phyloP scores from a whole-genome alignment of 35 echinoderm and acorn worm species.

The Lytechinus pictus region DNA sequence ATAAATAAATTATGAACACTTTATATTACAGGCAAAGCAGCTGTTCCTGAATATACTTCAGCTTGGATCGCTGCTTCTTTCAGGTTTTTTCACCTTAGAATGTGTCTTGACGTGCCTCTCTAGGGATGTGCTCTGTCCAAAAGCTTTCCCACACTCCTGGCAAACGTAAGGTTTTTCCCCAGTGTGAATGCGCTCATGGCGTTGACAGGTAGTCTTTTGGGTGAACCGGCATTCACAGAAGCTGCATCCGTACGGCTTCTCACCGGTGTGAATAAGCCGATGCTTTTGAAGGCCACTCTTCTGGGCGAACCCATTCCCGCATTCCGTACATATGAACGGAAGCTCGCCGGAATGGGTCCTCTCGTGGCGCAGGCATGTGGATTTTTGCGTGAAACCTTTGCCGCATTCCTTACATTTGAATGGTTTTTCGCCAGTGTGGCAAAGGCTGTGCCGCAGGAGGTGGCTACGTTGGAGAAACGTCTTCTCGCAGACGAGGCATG shows the following conservation, averaged over 20 bases:
- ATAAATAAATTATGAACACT: no score
- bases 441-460: slow-evolving; percentile 39
- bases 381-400: slow-evolving; percentile 50
- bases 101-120: slow-evolving; percentile 75
- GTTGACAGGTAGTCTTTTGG: slow-evolving; percentile 57
- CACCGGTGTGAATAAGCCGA: slow-evolving; percentile 60
- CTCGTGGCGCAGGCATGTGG: slow-evolving; percentile 60
- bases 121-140: slow-evolving; percentile 65
- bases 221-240: slow-evolving; percentile 61
- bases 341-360: slow-evolving; percentile 42
- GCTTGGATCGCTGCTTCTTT: background rate
- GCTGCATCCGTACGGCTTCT: slow-evolving; percentile 64
- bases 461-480: slow-evolving; percentile 59
- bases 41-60: no score
- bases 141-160: slow-evolving; percentile 66
- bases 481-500: slow-evolving; percentile 58
- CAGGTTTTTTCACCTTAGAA: background rate
- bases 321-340: slow-evolving; percentile 42
- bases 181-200: slow-evolving; percentile 76
- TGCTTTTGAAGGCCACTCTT: slow-evolving; percentile 55
- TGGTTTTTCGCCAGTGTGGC: slow-evolving; percentile 49
- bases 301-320: slow-evolving; percentile 42
- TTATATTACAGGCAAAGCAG: no score
- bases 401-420: slow-evolving; percentile 53
- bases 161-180: slow-evolving; percentile 82